phyloP scores from a whole-genome alignment of 2,113 vertebrate genomes.

The Myotis lucifugus region DNA sequence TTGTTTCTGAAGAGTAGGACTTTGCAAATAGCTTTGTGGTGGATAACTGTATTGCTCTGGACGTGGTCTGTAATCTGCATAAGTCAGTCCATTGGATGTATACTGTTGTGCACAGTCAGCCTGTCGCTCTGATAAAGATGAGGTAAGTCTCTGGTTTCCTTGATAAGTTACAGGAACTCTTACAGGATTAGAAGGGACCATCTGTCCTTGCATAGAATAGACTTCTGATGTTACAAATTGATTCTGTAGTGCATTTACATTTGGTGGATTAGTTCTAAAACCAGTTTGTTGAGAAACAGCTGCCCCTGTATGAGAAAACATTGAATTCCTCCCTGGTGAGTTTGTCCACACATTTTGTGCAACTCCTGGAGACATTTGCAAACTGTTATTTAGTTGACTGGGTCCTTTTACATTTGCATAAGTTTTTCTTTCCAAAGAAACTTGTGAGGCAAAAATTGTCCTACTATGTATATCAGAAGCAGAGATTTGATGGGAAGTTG shows the following conservation, averaged over 20 bases:
- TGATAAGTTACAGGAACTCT: slow-evolving; percentile 50
- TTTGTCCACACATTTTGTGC: slow-evolving; percentile 64
- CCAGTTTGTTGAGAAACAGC: slow-evolving; percentile 39
- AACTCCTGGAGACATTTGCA: slow-evolving; percentile 58
- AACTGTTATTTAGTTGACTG: slow-evolving; percentile 30
- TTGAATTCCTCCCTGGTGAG: slow-evolving; percentile 7
- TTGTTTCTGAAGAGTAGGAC: slow-evolving; percentile 68
- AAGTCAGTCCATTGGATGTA: not conserved
- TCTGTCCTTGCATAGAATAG: slow-evolving; percentile 61
- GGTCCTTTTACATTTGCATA: not conserved
- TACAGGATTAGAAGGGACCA: slow-evolving; percentile 57
- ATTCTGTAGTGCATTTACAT: slow-evolving; percentile 35
- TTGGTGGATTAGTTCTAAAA: not conserved
- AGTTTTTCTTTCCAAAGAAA: slow-evolving; percentile 25
- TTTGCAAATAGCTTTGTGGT: slow-evolving; percentile 52
- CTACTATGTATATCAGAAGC: slow-evolving; percentile 64
- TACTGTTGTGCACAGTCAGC: slow-evolving; percentile 13
- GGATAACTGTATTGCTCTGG: slow-evolving; percentile 55
- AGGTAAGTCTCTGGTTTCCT: slow-evolving; percentile 41
- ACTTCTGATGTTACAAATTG: not conserved
- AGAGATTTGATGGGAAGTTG: slow-evolving; percentile 48
- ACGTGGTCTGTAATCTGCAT: slow-evolving; percentile 41
- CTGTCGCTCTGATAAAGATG: not conserved
- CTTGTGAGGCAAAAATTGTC: slow-evolving; percentile 64
- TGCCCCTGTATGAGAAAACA: slow-evolving; percentile 48